A percentile compares a stretch with the other conserved stretches of the same genome.
Evolutionary conservation across 2,797 vertebrate species (phyloP).

Genomic region (Parotocinclus haroldoi): DNA sequence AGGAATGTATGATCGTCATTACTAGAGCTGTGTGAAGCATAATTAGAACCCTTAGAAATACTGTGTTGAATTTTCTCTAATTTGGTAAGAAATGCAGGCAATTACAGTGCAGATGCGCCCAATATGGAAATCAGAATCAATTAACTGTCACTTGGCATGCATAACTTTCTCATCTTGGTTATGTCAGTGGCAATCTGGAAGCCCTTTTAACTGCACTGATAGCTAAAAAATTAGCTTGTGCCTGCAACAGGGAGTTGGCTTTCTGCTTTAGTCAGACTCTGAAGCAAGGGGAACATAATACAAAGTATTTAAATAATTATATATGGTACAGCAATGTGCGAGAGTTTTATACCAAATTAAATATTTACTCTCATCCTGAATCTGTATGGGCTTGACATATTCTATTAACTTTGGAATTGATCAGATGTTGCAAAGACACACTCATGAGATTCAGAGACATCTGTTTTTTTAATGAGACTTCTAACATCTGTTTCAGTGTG

Average conservation of each 20-base stretch:
- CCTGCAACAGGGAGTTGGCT: conserved; percentile 30
- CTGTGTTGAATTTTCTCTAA: conserved; percentile 45
- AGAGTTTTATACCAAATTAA: conserved; percentile 52
- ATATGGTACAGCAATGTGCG: conserved; percentile 26
- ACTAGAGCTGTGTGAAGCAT: conserved; percentile 39
- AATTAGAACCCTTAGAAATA: conserved; percentile 47
- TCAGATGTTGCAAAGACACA: conserved; percentile 60
- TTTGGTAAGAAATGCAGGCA: conserved; percentile 49
- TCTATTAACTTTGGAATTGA: conserved; percentile 48
- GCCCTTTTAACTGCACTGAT: conserved; percentile 47
- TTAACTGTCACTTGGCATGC: conserved; percentile 46
- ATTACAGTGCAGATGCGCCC: conserved; percentile 53
- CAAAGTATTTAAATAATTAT: conserved; percentile 26
- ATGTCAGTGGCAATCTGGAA: conserved; percentile 50
- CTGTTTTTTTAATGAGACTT: conserved; percentile 58
- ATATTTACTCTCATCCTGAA: conserved; percentile 53
- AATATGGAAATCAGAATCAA: conserved; percentile 54
- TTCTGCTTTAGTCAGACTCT: conserved; percentile 6
- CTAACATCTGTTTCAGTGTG: conserved; percentile 60
- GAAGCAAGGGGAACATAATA: conserved; percentile 1
- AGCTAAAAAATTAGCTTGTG: conserved; percentile 34
- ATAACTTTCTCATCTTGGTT: conserved; percentile 39
- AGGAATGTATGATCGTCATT: conserved; percentile 25
- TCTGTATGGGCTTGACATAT: conserved; percentile 56
- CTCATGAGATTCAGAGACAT: conserved; percentile 13